Percentiles rank a stretch among this genome's conserved stretches.
These are phyloP conservation scores for Drosophila quadrilineata DNA, from an alignment of 1,140 invertebrate genomes.

Conservation along the genomic window DNA sequence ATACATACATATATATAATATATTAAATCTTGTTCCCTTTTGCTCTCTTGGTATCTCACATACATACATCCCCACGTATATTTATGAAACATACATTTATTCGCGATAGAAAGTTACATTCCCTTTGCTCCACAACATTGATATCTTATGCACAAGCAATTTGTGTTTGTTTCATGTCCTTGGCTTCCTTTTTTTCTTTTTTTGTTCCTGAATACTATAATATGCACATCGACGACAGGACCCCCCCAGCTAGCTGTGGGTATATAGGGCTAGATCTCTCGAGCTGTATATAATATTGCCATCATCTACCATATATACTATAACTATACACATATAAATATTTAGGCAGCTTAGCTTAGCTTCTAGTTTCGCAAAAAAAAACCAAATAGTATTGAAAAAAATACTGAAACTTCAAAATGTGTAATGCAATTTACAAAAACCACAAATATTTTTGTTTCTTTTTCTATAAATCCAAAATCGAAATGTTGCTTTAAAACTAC, in stretches of 20 bases:
- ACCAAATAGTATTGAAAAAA: neutral
- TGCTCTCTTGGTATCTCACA: too few species aligned
- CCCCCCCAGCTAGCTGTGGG: conserved; percentile 1
- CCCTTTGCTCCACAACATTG: neutral
- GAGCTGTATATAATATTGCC: conserved; percentile 19
- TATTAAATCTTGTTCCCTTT: too few species aligned
- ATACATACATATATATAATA: neutral
- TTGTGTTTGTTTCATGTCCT: conserved; percentile 31
- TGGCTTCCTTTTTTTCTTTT: conserved; percentile 34
- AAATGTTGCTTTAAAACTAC: conserved; percentile 54
- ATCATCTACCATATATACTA: conserved; percentile 4
- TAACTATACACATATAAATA: conserved; percentile 13
- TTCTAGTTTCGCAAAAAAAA: conserved; percentile 36
- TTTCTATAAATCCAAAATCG: conserved; percentile 60
- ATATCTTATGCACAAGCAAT: conserved; percentile 31
- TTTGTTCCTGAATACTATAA: conserved; percentile 15
- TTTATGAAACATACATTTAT: too few species aligned
- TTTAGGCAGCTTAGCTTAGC: conserved; percentile 54
- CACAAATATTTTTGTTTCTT: conserved; percentile 77
- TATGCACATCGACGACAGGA: conserved; percentile 14
- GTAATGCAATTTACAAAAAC: conserved; percentile 71
- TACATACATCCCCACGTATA: neutral
- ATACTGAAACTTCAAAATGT: conserved; percentile 30
- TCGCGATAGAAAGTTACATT: too few species aligned
- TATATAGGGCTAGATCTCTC: neutral